Percentiles rank a stretch among this genome's conserved stretches.
phyloP scores from a whole-genome alignment of 37 sponge, comb jelly and placozoan species.

The Amphimedon queenslandica region DNA sequence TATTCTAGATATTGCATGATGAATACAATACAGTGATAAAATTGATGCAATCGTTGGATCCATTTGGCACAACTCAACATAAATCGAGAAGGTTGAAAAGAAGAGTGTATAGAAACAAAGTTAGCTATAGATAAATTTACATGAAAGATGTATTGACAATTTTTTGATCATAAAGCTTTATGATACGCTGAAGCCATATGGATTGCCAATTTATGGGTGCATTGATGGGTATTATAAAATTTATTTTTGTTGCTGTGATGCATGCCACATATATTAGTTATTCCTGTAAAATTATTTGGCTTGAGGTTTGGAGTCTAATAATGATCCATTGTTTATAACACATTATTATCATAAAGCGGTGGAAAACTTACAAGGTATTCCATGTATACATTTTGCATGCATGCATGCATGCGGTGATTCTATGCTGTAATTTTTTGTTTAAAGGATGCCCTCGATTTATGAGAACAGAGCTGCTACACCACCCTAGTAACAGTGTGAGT shows the following conservation, averaged over 20 bases:
- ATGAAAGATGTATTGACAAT: neutral
- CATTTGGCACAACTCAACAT: constrained; percentile 3
- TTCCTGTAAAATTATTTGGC: constrained; percentile 51
- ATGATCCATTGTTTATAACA: constrained; percentile 16
- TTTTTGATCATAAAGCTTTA: neutral
- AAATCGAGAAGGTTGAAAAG: constrained; percentile 1
- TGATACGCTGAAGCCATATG: constrained; percentile 41
- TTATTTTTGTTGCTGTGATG: neutral
- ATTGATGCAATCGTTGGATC: constrained; percentile 1
- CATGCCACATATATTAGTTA: constrained; percentile 15
- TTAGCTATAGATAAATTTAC: neutral
- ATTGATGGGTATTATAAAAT: constrained; percentile 15
- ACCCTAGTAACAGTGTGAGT: neutral
- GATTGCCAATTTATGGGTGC: constrained; percentile 31
- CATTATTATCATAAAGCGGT: neutral
- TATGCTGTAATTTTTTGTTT: too few species aligned
- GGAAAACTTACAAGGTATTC: too few species aligned
- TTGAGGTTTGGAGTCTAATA: constrained; percentile 51
- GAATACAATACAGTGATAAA: constrained; percentile 6
- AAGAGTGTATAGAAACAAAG: constrained; percentile 4
- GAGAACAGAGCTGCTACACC: constrained; percentile 17
- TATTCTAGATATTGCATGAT: neutral
- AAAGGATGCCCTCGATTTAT: too few species aligned
- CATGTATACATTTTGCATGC: too few species aligned
- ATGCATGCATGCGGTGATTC: too few species aligned